Conservation (phyloP, 2,797 vertebrate species). For the Astyanax mexicanus region DNA sequence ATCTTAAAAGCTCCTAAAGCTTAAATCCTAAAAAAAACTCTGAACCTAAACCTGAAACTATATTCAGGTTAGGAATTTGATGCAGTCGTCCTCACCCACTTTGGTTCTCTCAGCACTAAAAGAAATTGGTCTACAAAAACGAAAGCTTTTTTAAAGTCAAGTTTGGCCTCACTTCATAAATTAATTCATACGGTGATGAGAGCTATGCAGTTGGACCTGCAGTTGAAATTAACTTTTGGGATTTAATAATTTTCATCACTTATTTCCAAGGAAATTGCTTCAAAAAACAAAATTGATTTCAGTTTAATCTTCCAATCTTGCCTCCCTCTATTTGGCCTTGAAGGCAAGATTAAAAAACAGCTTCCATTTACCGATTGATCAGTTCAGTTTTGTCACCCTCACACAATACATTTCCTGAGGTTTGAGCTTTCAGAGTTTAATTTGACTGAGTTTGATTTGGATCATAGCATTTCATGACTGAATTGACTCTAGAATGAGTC, state of each 20-base stretch:
- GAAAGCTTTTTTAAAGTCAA: background rate
- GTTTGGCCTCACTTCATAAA: background rate
- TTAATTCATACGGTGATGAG: background rate
- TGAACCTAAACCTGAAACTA: constrained; percentile 23
- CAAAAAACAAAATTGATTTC: background rate
- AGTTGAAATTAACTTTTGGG: constrained; percentile 1
- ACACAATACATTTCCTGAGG: background rate
- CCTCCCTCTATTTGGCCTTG: background rate
- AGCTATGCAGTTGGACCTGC: constrained; percentile 7
- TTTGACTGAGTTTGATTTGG: too few relatives aligned
- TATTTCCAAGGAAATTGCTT: background rate
- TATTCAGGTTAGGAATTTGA: background rate
- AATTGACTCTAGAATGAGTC: background rate
- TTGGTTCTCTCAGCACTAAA: background rate
- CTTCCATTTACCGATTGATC: constrained; percentile 23
- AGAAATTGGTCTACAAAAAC: background rate
- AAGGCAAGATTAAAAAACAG: background rate
- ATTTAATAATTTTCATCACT: background rate
- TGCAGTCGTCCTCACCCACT: background rate
- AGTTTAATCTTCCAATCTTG: background rate
- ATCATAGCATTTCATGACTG: background rate
- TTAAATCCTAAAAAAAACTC: too few relatives aligned
- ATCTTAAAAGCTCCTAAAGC: background rate
- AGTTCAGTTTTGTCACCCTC: constrained; percentile 1
- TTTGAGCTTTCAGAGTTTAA: constrained; percentile 12